Percentiles rank a stretch among this genome's conserved stretches.
Conservation (phyloP, 2,797 vertebrate species). For the Tachyglossus aculeatus region DNA sequence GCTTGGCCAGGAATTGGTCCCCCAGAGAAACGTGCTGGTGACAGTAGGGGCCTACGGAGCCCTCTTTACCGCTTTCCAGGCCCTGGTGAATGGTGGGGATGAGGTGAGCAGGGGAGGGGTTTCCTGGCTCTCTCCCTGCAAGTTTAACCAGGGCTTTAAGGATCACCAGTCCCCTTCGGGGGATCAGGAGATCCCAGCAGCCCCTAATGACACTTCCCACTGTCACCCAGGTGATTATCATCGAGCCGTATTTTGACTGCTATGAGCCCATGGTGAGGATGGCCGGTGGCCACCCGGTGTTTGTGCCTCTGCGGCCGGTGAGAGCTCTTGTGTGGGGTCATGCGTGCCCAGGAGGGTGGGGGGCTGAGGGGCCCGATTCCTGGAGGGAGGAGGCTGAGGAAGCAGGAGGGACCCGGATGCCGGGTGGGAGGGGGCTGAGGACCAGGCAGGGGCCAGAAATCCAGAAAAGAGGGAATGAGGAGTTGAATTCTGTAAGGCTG, state of each 20-base stretch:
- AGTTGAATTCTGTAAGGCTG: too few relatives aligned
- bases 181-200: neutral
- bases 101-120: slow-evolving; percentile 79
- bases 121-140: slow-evolving; percentile 1
- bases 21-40: slow-evolving; percentile 86
- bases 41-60: slow-evolving; percentile 92
- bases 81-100: slow-evolving; percentile 88
- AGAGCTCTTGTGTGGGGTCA: slow-evolving; percentile 59
- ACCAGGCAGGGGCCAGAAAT: too few relatives aligned
- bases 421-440: too few relatives aligned
- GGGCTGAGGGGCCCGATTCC: neutral
- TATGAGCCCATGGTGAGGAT: slow-evolving; percentile 92
- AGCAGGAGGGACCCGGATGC: too few relatives aligned
- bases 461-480: too few relatives aligned
- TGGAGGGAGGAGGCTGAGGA: too few relatives aligned
- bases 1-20: slow-evolving; percentile 82
- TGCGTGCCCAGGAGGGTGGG: neutral
- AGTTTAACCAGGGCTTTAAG: neutral
- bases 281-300: slow-evolving; percentile 87
- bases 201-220: neutral
- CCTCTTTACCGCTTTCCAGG: slow-evolving; percentile 91
- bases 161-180: neutral
- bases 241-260: slow-evolving; percentile 96
- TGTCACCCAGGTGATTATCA: slow-evolving; percentile 86
- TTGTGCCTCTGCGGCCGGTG: slow-evolving; percentile 84